phyloP scores from a whole-genome alignment of 2,888 invertebrate species.

The Eupithecia subfuscata region DNA sequence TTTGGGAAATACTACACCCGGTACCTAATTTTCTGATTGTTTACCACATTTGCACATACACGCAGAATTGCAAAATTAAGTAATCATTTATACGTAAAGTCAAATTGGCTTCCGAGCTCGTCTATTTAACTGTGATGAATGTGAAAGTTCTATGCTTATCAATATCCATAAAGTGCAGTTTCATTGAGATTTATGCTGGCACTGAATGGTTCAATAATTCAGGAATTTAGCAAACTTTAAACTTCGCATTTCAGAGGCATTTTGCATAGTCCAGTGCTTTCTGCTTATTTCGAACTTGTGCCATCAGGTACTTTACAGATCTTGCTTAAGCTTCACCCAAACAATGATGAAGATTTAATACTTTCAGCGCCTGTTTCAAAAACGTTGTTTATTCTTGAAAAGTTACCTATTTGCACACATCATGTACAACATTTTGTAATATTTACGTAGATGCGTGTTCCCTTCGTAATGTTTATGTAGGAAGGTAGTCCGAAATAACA shows the following conservation, averaged over 20 bases:
- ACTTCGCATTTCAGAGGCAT: conserved; percentile 30
- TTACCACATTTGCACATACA: conserved; percentile 2
- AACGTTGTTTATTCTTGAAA: neutral
- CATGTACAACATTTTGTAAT: neutral
- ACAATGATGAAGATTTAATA: neutral
- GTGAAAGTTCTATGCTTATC: conserved; percentile 44
- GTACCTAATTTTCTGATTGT: neutral
- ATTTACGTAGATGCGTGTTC: neutral
- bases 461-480: conserved; percentile 29
- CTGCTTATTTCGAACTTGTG: conserved; percentile 31
- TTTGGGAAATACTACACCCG: conserved; percentile 11
- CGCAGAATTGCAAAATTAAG: neutral
- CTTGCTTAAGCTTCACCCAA: neutral
- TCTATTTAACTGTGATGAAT: conserved; percentile 40
- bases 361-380: neutral
- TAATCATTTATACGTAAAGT: conserved; percentile 5
- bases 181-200: conserved; percentile 45
- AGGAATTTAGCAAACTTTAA: conserved; percentile 39
- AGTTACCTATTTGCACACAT: neutral
- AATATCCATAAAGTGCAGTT: conserved; percentile 47
- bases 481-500: conserved; percentile 35
- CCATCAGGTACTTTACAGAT: conserved; percentile 13
- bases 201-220: conserved; percentile 44
- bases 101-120: neutral
- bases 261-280: conserved; percentile 31